phyloP scores from a whole-genome alignment of 2,888 invertebrate species.

The Phaedon cochleariae region DNA sequence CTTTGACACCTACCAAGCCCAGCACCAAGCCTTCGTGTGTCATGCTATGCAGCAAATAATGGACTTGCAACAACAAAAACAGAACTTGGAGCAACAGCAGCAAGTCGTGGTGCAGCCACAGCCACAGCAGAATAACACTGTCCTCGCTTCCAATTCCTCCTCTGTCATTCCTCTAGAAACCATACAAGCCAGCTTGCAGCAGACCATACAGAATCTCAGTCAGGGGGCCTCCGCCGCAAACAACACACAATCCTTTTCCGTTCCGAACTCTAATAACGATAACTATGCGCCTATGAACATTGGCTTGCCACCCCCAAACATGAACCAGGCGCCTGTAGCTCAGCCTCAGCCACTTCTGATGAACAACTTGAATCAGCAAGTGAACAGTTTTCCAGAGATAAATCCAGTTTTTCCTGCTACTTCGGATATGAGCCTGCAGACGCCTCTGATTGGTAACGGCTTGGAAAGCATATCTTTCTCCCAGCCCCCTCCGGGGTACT shows the following conservation, averaged over 20 bases:
- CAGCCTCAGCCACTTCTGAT: not conserved
- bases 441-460: slow-evolving; percentile 45
- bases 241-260: slow-evolving; percentile 41
- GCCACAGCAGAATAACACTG: not conserved
- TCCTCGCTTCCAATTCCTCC: slow-evolving; percentile 23
- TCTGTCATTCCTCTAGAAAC: slow-evolving; percentile 53
- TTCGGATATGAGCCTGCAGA: slow-evolving; percentile 40
- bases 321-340: not conserved
- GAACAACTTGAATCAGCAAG: slow-evolving; percentile 46
- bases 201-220: slow-evolving; percentile 49
- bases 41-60: slow-evolving; percentile 92
- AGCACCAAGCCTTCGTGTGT: slow-evolving; percentile 93
- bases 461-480: slow-evolving; percentile 59
- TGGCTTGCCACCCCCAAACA: slow-evolving; percentile 55
- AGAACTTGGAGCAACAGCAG: slow-evolving; percentile 63
- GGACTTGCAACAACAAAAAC: slow-evolving; percentile 79
- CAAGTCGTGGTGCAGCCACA: slow-evolving; percentile 15
- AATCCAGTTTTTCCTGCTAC: slow-evolving; percentile 38
- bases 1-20: slow-evolving; percentile 79
- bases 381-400: slow-evolving; percentile 35
- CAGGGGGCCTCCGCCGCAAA: slow-evolving; percentile 35
- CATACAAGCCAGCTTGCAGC: slow-evolving; percentile 53
- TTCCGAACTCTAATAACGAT: slow-evolving; percentile 38
- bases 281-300: slow-evolving; percentile 55
- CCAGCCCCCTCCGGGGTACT: slow-evolving; percentile 69